Percentiles rank a stretch among this genome's conserved stretches.
Evolutionary conservation across 30 jellyfish, hydroid and myxozoan genomes (phyloP).

Genomic region (Cassiopea xamachana): DNA sequence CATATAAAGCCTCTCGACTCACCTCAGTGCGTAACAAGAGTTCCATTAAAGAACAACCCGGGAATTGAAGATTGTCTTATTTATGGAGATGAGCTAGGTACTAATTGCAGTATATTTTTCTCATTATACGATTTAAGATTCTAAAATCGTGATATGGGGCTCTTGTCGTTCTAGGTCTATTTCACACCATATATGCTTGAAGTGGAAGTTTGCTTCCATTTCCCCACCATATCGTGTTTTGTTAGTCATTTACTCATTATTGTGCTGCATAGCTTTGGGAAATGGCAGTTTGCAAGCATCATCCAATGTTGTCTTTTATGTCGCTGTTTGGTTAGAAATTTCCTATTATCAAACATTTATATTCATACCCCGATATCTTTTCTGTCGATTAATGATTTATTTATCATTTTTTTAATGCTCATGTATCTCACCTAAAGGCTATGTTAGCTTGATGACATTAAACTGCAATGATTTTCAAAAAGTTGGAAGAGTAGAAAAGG

Average conservation of each 20-base stretch:
- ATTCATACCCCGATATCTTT: no score
- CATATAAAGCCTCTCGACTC: slow-evolving; percentile 82
- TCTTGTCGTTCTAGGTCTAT: no score
- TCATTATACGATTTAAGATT: background rate
- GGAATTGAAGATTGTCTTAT: slow-evolving; percentile 64
- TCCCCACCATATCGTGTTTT: no score
- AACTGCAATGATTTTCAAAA: slow-evolving; percentile 63
- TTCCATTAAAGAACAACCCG: slow-evolving; percentile 71
- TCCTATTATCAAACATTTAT: no score
- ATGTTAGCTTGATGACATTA: slow-evolving; percentile 59
- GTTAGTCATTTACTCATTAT: no score
- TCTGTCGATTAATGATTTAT: no score
- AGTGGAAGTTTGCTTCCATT: no score
- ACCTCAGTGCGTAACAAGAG: slow-evolving; percentile 75
- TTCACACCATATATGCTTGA: no score
- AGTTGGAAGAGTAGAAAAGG: slow-evolving; percentile 48
- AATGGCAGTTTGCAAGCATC: no score
- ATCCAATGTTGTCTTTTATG: no score
- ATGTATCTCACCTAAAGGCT: slow-evolving; percentile 11
- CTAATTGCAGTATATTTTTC: background rate
- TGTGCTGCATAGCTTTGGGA: no score
- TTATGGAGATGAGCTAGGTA: slow-evolving; percentile 85
- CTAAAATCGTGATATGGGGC: background rate
- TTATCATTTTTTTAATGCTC: background rate
- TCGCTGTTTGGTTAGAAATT: no score